These are phyloP conservation scores for Solea solea DNA, from an alignment of 2,113 vertebrate genomes.

Conservation along the genomic window DNA sequence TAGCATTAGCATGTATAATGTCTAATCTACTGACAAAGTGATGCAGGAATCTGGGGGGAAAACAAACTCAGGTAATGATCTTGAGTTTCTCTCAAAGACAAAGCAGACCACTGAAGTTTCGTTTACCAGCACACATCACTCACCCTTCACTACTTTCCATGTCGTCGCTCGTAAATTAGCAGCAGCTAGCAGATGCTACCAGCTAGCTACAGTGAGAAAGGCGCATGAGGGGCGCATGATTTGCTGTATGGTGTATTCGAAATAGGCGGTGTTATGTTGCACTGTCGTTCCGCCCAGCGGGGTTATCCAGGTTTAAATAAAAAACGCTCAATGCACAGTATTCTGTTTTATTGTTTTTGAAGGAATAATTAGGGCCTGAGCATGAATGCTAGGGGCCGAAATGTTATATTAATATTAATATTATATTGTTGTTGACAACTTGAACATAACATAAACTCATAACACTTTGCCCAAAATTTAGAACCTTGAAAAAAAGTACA, in stretches of 20 bases:
- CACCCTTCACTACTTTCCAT: conserved; percentile 72
- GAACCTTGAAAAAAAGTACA: too few species aligned
- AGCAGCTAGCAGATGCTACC: conserved; percentile 41
- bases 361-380: too few species aligned
- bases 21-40: not conserved
- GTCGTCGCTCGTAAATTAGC: not conserved
- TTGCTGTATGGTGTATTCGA: not conserved
- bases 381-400: too few species aligned
- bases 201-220: conserved; percentile 21
- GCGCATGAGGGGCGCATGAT: conserved; percentile 17
- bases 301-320: not conserved
- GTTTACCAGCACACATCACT: conserved; percentile 7
- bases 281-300: conserved; percentile 13
- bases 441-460: too few species aligned
- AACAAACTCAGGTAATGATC: not conserved
- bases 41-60: not conserved
- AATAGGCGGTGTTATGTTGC: conserved; percentile 40
- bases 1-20: conserved; percentile 35
- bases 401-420: too few species aligned
- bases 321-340: not conserved
- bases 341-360: not conserved
- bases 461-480: too few species aligned
- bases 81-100: not conserved
- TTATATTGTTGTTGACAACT: too few species aligned
- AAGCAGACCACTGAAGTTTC: rapidly evolving